Base-by-base conservation (phyloP, 2,113 vertebrate genomes). In the Aegithalos caudatus region DNA sequence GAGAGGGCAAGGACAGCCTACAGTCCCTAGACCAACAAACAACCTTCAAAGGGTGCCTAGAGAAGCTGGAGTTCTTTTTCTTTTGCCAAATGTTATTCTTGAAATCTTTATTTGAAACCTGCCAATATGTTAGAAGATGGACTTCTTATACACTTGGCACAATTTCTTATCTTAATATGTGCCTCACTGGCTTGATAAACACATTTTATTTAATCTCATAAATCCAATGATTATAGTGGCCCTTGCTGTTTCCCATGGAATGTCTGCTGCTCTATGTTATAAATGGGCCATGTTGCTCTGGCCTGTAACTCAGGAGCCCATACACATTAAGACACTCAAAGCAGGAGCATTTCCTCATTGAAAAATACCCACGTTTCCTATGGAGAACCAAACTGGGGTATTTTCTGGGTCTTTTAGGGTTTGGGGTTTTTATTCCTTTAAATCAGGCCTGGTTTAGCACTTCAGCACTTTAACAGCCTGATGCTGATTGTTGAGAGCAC, bases 91-190 rank as follows among this genome's bases (percentile, higher is more conserved):
- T 77, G 22, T 25, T 80, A 16, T 33, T 77, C 24, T 37, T 78
- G 40, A 81, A 96, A 37, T 76, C 37, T 94, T 71, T 82, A 54
- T 82, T 69, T 90, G 57, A 91, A 86, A 13, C 10, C 15, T 29
- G 4, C 18, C 31, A 21, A 20, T 29, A 28, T 86, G 22, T 69
- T 86, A 80, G 54, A 88, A 84, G 35, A 81, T 38, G 81, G 14
- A 58, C 13, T 54, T 57, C 57, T 67, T 51, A 73, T 1, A 50
- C n/a, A 44, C 18, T 87, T 91, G 57, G 45, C 58, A 69, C 1
- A 3, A 60, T 83, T 78, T 91, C n/a, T 21, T 85, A 44, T 37
- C 57, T 81, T 76, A 80, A 61, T 22, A 80, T 42, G 35, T 17
- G 85, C 16, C 38, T 91, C 62, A 42, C 15, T 67, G 61, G 29